Percentiles rank a stretch among this genome's conserved stretches.
Conservation (phyloP, 2,113 vertebrate species). For the Kryptolebias marmoratus region DNA sequence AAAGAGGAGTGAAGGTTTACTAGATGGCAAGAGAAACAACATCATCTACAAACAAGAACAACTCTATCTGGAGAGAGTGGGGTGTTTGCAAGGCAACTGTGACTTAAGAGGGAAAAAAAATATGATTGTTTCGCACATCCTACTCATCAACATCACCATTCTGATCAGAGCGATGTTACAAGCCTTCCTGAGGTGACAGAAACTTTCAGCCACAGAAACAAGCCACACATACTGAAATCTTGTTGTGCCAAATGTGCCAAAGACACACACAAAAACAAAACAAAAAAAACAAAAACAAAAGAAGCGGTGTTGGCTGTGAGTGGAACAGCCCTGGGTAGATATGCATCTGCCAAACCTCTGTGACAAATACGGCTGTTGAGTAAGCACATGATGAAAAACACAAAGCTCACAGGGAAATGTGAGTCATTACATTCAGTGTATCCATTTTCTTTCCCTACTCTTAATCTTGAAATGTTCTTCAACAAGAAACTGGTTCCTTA, state of each 20-base stretch:
- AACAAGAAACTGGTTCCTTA: constrained; percentile 22
- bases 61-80: constrained; percentile 59
- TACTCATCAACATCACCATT: constrained; percentile 29
- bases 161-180: constrained; percentile 57
- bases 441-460: constrained; percentile 13
- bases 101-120: constrained; percentile 66
- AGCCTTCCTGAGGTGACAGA: constrained; percentile 79
- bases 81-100: constrained; percentile 82
- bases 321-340: constrained; percentile 8
- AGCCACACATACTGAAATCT: constrained; percentile 18
- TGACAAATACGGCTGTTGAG: constrained; percentile 13
- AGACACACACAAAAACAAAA: background rate
- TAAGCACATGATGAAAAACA: background rate
- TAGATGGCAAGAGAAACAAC: constrained; percentile 61
- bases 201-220: constrained; percentile 22
- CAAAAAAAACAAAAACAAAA: background rate
- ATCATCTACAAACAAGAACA: constrained; percentile 34
- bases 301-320: constrained; percentile 12
- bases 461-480: constrained; percentile 19
- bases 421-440: constrained; percentile 61
- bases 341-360: constrained; percentile 24
- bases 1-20: constrained; percentile 23
- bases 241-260: constrained; percentile 51
- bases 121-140: constrained; percentile 75
- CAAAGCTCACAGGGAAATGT: constrained; percentile 21